Evolutionary conservation across 2,888 invertebrate species (phyloP).

Genomic region (Heteropelma amictum): DNA sequence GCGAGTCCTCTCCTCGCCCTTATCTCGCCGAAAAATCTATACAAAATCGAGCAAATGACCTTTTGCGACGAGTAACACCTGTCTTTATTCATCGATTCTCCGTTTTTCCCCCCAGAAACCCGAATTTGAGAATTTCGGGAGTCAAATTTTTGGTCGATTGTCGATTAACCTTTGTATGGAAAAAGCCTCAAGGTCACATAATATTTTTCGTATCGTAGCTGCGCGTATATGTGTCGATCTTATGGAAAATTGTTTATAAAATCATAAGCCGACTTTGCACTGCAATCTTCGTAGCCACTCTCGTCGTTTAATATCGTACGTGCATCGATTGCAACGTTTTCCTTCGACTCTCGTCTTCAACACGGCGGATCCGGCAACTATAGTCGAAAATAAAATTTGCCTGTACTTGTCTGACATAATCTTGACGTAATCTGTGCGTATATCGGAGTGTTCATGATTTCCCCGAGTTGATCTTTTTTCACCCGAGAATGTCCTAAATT

Average conservation of each 20-base stretch:
- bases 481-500: too few relatives aligned
- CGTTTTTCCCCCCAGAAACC: too few relatives aligned
- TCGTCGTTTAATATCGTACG: conserved; percentile 46
- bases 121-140: too few relatives aligned
- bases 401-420: conserved; percentile 53
- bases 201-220: conserved; percentile 8
- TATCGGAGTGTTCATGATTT: too few relatives aligned
- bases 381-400: conserved; percentile 63
- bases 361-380: conserved; percentile 62
- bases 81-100: too few relatives aligned
- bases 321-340: conserved; percentile 58
- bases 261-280: conserved; percentile 9
- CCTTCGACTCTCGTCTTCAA: conserved; percentile 34
- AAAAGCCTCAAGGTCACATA: conserved; percentile 32
- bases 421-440: conserved; percentile 29
- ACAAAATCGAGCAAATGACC: neutral
- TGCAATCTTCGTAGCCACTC: conserved; percentile 28
- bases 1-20: neutral
- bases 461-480: too few relatives aligned
- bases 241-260: conserved; percentile 5
- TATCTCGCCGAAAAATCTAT: neutral
- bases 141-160: too few relatives aligned
- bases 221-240: neutral
- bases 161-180: neutral
- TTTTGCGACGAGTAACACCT: too few relatives aligned